phyloP scores from a whole-genome alignment of 2,797 vertebrate species.

The Balearica regulorum region DNA sequence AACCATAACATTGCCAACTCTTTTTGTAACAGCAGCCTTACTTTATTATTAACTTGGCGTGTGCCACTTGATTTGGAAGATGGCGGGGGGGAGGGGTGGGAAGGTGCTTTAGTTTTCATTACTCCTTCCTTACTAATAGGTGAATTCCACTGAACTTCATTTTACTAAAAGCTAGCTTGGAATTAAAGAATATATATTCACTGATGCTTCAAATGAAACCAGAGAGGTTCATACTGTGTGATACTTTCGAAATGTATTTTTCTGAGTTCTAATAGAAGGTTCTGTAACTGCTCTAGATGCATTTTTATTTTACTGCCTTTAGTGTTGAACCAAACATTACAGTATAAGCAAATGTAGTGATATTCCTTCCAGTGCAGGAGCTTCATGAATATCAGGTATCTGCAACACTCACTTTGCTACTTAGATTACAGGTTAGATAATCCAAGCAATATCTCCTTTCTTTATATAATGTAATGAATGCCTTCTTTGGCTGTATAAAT shows the following conservation, averaged over 20 bases:
- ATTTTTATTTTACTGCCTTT: background rate
- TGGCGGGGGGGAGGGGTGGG: no score
- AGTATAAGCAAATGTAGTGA: background rate
- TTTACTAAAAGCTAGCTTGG: background rate
- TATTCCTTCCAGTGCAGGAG: background rate
- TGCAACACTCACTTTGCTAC: background rate
- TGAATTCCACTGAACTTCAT: background rate
- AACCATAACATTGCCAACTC: background rate
- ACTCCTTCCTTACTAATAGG: background rate
- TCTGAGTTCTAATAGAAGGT: background rate
- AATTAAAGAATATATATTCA: background rate
- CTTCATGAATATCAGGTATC: background rate
- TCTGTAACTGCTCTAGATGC: background rate
- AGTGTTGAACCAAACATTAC: background rate
- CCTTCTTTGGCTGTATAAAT: background rate
- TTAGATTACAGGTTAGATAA: background rate
- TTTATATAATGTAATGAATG: background rate
- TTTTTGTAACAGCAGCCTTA: background rate
- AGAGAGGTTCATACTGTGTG: background rate
- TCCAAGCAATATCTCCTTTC: background rate
- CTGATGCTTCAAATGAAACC: background rate
- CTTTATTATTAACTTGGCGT: fast-evolving
- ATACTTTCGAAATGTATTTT: background rate
- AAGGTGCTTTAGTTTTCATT: background rate
- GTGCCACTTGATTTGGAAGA: background rate